Evolutionary conservation across 2,113 vertebrate genomes (phyloP).

Genomic region (Ornithorhynchus anatinus): DNA sequence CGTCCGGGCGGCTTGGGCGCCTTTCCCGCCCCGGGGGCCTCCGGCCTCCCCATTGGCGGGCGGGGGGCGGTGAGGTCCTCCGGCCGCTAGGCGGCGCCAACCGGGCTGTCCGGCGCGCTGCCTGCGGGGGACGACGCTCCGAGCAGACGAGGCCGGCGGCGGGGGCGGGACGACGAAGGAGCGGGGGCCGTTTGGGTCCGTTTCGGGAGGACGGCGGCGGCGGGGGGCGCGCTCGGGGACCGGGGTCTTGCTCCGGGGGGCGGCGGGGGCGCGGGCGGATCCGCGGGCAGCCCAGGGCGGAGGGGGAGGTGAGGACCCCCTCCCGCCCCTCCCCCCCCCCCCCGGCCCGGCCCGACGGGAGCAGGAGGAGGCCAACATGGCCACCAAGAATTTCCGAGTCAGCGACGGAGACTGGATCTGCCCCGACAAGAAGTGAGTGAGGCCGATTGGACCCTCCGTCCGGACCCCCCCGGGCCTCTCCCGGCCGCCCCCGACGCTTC

Average conservation of each 20-base stretch:
- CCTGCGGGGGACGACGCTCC: neutral
- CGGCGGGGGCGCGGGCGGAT: neutral
- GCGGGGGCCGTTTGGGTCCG: too few species aligned
- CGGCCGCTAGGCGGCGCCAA: neutral
- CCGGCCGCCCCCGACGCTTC: fast-evolving
- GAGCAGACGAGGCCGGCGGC: fast-evolving
- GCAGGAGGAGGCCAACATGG: slow-evolving; percentile 73
- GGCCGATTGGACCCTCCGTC: too few species aligned
- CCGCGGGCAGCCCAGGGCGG: too few species aligned
- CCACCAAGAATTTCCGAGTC: slow-evolving; percentile 96
- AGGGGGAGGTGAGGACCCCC: too few species aligned
- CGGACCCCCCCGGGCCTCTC: neutral
- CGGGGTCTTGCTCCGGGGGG: neutral
- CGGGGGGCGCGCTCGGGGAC: too few species aligned
- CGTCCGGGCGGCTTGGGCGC: neutral
- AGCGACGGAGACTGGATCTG: slow-evolving; percentile 98
- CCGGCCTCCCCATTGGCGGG: neutral
- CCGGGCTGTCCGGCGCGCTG: neutral
- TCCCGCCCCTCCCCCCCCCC: too few species aligned
- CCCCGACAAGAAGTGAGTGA: slow-evolving; percentile 96
- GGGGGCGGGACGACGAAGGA: too few species aligned
- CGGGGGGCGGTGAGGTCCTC: neutral
- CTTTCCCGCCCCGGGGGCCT: neutral
- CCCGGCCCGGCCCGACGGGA: neutral
- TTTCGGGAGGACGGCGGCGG: too few species aligned